Conservation (phyloP, 35 echinoderm and acorn worm genomes). For the Nesometra sesokonis region DNA sequence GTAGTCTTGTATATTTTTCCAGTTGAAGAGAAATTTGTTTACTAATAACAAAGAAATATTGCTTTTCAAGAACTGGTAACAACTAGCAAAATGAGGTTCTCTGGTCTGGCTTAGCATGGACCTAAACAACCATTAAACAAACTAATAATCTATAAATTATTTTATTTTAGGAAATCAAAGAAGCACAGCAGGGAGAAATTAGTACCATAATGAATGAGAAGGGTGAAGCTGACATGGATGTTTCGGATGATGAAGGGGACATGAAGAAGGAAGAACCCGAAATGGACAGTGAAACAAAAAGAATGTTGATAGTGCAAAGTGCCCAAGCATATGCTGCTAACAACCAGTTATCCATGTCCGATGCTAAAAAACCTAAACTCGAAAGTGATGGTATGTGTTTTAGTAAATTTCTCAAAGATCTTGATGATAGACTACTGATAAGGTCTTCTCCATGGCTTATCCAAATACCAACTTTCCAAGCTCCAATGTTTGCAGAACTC, state of each 20-base stretch:
- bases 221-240: conserved; percentile 83
- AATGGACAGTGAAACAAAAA: not conserved
- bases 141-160: too few species aligned
- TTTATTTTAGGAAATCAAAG: conserved; percentile 20
- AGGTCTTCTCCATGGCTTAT: too few species aligned
- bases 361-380: not conserved
- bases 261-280: not conserved
- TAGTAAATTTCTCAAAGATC: not conserved
- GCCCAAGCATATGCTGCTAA: not conserved
- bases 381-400: not conserved
- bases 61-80: too few species aligned
- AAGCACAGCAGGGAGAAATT: conserved; percentile 47
- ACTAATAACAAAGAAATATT: too few species aligned
- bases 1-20: too few species aligned
- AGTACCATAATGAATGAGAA: conserved; percentile 36
- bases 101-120: too few species aligned
- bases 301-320: not conserved
- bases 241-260: conserved; percentile 62
- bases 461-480: too few species aligned
- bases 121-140: too few species aligned
- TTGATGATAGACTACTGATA: too few species aligned
- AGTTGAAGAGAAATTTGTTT: too few species aligned
- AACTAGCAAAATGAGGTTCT: too few species aligned
- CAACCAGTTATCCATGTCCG: not conserved
- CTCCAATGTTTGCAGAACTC: too few species aligned